Evolutionary conservation across 1,140 invertebrate species (phyloP).

Genomic region (Oryzaephilus surinamensis): DNA sequence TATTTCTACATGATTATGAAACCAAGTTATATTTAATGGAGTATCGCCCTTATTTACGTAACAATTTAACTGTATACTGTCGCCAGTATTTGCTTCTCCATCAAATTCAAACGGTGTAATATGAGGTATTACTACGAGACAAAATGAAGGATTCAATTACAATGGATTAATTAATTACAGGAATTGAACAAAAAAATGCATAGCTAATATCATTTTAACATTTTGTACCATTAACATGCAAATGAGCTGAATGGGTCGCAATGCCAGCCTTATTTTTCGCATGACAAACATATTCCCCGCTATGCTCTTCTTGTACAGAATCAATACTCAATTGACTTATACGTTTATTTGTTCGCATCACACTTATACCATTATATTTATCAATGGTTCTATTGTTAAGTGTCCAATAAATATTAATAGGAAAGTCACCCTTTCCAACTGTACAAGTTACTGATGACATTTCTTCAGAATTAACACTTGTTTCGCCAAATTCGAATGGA

Average conservation of each 20-base stretch:
- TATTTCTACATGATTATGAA: conserved; percentile 42
- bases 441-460: conserved; percentile 53
- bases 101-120: conserved; percentile 46
- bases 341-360: conserved; percentile 49
- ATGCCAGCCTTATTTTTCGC: conserved; percentile 64
- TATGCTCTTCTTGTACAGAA: conserved; percentile 42
- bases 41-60: conserved; percentile 61
- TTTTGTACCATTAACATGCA: conserved; percentile 48
- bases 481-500: conserved; percentile 50
- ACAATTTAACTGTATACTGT: conserved; percentile 58
- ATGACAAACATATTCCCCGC: conserved; percentile 64
- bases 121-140: conserved; percentile 40
- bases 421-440: conserved; percentile 50
- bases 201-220: too few species aligned
- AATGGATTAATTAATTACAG: too few species aligned
- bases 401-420: conserved; percentile 47
- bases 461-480: conserved; percentile 42
- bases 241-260: conserved; percentile 51
- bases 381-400: conserved; percentile 42
- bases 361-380: conserved; percentile 11
- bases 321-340: conserved; percentile 51
- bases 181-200: neutral
- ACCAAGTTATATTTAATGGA: conserved; percentile 55
- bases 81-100: conserved; percentile 50
- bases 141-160: too few species aligned